These are phyloP conservation scores for Popillia japonica DNA, from an alignment of 1,140 invertebrate species.

Conservation along the genomic window DNA sequence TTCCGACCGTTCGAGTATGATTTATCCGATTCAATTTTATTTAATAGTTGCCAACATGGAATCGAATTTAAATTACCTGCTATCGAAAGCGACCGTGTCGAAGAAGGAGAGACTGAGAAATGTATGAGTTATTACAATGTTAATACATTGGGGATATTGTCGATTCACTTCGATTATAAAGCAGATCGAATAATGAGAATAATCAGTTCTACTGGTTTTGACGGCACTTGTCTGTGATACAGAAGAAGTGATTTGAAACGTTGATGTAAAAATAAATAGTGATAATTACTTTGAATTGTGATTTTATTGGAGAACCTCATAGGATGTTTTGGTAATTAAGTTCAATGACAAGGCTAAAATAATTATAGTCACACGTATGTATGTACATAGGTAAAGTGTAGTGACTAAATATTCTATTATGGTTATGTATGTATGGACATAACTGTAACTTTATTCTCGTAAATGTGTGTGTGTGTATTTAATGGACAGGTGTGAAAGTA, in stretches of 20 bases:
- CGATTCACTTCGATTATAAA: background rate
- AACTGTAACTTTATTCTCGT: no score
- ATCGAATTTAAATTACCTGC: conserved; percentile 13
- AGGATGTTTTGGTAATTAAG: background rate
- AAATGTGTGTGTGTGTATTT: no score
- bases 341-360: background rate
- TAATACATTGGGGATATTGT: background rate
- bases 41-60: conserved; percentile 25
- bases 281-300: background rate
- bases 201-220: background rate
- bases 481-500: no score
- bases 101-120: background rate
- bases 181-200: background rate
- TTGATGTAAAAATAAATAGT: background rate
- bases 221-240: background rate
- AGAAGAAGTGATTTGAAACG: background rate
- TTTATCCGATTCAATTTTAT: conserved; percentile 26
- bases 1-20: background rate
- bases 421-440: no score
- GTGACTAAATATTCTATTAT: no score
- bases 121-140: background rate
- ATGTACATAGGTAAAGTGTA: no score
- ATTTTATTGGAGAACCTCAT: background rate
- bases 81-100: background rate
- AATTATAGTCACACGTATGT: background rate